Conservation (phyloP, 2,113 vertebrate genomes). For the Lontra canadensis region DNA sequence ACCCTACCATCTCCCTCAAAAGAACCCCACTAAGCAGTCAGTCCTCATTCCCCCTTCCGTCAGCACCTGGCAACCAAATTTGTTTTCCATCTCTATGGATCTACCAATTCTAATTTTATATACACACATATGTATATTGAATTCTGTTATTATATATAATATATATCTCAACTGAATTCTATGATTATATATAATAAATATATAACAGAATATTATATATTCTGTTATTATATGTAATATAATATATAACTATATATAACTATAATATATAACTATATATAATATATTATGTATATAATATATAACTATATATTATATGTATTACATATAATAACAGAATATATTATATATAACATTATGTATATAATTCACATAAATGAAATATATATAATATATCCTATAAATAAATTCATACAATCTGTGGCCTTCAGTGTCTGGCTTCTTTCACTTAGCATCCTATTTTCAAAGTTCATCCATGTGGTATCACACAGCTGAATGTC, state of each 20-base stretch:
- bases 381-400: neutral
- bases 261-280: neutral
- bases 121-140: neutral
- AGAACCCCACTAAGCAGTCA: neutral
- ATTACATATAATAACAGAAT: neutral
- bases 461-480: neutral
- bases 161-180: neutral
- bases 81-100: neutral
- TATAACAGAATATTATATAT: neutral
- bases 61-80: neutral
- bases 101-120: neutral
- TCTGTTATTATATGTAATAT: too few species aligned
- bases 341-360: neutral
- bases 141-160: too few species aligned
- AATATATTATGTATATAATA: neutral
- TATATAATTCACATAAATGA: neutral
- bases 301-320: neutral
- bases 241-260: too few species aligned
- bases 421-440: neutral
- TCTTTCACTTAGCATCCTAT: neutral
- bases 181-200: neutral
- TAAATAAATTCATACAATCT: neutral
- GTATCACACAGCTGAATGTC: neutral
- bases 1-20: neutral
- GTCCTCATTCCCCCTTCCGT: neutral